These are phyloP conservation scores for Engraulis encrasicolus DNA, from an alignment of 2,113 vertebrate genomes.

Conservation along the genomic window DNA sequence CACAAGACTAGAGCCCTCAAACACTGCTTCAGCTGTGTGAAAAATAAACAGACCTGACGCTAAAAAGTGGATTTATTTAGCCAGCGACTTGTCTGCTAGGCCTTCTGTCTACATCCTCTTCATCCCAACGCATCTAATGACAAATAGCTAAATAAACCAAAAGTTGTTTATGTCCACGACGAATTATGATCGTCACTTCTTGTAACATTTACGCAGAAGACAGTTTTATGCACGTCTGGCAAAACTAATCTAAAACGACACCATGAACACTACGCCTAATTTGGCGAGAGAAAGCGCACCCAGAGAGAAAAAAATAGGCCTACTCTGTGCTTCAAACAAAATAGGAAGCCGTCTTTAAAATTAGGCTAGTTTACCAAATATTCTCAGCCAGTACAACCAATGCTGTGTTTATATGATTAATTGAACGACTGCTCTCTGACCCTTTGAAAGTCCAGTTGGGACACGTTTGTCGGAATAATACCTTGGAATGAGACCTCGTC, in stretches of 20 bases:
- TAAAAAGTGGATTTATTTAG: conserved; percentile 32
- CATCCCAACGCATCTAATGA: no score
- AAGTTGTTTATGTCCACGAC: conserved; percentile 56
- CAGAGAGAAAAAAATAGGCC: background rate
- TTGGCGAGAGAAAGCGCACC: background rate
- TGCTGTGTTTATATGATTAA: conserved; percentile 93
- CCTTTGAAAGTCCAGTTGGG: conserved; percentile 89
- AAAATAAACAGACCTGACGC: background rate
- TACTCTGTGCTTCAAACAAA: background rate
- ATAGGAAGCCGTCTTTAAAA: conserved; percentile 58
- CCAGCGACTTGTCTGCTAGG: conserved; percentile 68
- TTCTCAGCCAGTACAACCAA: conserved; percentile 85
- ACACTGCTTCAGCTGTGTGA: no score
- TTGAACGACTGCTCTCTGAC: conserved; percentile 91
- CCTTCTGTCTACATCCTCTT: no score
- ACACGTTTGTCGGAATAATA: conserved; percentile 92
- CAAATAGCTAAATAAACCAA: no score
- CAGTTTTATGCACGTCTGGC: no score
- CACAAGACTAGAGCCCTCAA: background rate
- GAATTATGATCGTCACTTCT: no score
- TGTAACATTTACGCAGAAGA: no score
- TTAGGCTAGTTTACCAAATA: conserved; percentile 77
- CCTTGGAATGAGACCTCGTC: conserved; percentile 92
- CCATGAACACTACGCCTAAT: background rate
- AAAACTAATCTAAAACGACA: background rate